Evolutionary conservation across 2,888 invertebrate species (phyloP).

Genomic region (Ommatoiulus sabulosus): DNA sequence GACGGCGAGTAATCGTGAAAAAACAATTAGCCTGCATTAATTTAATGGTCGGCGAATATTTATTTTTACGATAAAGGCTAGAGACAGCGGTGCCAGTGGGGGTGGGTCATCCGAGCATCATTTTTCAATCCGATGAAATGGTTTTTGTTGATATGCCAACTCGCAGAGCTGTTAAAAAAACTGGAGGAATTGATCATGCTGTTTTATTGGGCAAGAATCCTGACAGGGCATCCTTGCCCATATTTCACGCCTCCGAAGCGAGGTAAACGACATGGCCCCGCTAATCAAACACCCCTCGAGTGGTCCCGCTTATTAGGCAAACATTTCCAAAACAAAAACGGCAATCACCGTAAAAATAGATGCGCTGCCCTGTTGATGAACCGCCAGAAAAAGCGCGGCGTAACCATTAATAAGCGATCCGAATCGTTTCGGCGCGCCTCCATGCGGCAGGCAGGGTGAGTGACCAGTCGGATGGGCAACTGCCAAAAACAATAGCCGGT

Average conservation of each 20-base stretch:
- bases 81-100: conserved; percentile 4
- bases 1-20: neutral
- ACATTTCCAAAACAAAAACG: conserved; percentile 37
- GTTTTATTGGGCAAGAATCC: conserved; percentile 21
- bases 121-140: conserved; percentile 23
- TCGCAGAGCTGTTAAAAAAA: neutral
- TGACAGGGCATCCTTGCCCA: conserved; percentile 40
- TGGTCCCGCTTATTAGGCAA: neutral
- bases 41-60: conserved; percentile 4
- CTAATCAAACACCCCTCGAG: conserved; percentile 19
- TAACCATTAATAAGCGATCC: conserved; percentile 15
- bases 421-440: neutral
- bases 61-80: conserved; percentile 23
- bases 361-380: neutral
- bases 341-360: neutral
- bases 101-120: conserved; percentile 24
- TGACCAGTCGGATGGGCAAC: neutral
- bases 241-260: conserved; percentile 12
- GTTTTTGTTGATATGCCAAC: conserved; percentile 30
- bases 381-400: neutral
- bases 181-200: neutral
- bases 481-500: conserved; percentile 18
- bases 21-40: conserved; percentile 23
- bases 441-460: neutral
- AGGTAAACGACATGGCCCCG: conserved; percentile 25